phyloP scores from a whole-genome alignment of 2,113 vertebrate species.

The Pholis gunnellus region DNA sequence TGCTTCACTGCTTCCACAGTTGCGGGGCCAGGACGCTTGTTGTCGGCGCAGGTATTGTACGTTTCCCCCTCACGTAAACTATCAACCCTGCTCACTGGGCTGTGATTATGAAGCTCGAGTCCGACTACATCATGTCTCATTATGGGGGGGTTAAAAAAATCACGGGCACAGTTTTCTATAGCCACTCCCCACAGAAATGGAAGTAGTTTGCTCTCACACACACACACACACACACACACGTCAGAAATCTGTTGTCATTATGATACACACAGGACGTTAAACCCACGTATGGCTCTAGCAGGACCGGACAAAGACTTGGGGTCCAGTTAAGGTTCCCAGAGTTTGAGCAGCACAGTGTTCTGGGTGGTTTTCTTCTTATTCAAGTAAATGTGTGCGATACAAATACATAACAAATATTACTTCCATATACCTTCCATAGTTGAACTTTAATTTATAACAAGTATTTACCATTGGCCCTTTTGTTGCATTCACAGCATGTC shows the following conservation, averaged over 20 bases:
- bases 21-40: constrained; percentile 88
- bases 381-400: background rate
- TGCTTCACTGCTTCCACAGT: constrained; percentile 88
- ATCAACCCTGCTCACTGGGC: background rate
- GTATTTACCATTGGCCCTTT: background rate
- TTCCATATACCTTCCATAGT: too few species aligned
- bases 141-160: background rate
- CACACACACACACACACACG: too few species aligned
- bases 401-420: too few species aligned
- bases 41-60: constrained; percentile 86
- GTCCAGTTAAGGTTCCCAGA: background rate
- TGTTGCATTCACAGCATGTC: background rate
- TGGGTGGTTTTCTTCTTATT: background rate
- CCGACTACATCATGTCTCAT: background rate
- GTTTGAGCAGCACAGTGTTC: background rate
- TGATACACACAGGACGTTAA: background rate
- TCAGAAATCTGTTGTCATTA: background rate
- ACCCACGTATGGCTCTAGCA: background rate
- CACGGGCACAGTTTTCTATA: background rate
- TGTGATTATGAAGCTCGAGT: background rate
- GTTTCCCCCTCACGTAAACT: background rate
- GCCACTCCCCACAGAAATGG: too few species aligned
- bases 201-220: too few species aligned
- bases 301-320: too few species aligned
- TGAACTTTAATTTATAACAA: background rate